Evolutionary conservation across 1,140 invertebrate species (phyloP).

Genomic region (Habropoda laboriosa): DNA sequence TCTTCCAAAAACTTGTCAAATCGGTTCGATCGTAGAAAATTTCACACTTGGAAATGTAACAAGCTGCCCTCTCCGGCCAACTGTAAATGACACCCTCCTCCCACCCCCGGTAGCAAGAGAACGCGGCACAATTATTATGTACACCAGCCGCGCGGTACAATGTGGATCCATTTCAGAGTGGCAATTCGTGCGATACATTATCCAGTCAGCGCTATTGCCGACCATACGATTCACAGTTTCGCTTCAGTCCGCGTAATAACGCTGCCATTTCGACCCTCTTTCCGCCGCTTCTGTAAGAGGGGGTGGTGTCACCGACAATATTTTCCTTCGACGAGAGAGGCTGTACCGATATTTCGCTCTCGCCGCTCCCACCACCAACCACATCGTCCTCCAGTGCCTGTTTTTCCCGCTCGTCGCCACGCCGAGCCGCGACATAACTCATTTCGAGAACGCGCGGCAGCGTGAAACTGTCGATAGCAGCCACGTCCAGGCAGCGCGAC

Average conservation of each 20-base stretch:
- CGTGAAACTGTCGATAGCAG: slow-evolving; percentile 71
- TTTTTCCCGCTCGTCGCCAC: slow-evolving; percentile 27
- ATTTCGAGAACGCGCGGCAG: slow-evolving; percentile 68
- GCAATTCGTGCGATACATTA: slow-evolving; percentile 69
- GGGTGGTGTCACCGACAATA: slow-evolving; percentile 67
- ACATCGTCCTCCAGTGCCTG: too few species aligned
- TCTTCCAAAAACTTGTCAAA: too few species aligned
- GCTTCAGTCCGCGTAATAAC: slow-evolving; percentile 64
- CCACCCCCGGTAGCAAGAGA: not conserved
- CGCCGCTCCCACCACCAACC: too few species aligned
- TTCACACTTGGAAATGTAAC: slow-evolving; percentile 56
- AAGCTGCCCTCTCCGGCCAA: slow-evolving; percentile 29
- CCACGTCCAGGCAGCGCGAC: slow-evolving; percentile 49
- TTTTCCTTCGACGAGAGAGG: slow-evolving; percentile 65
- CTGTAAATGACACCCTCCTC: slow-evolving; percentile 48
- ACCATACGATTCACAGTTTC: slow-evolving; percentile 64
- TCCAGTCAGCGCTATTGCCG: slow-evolving; percentile 63
- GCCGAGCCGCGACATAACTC: slow-evolving; percentile 62
- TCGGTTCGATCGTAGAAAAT: too few species aligned
- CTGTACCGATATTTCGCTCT: slow-evolving; percentile 58
- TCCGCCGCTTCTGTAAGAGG: slow-evolving; percentile 52
- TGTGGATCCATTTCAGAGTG: slow-evolving; percentile 62
- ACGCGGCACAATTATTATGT: slow-evolving; percentile 63
- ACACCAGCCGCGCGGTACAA: slow-evolving; percentile 57
- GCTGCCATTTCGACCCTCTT: slow-evolving; percentile 60